Evolutionary conservation across 2,888 invertebrate genomes (phyloP).

Genomic region (Dasypolia templi): DNA sequence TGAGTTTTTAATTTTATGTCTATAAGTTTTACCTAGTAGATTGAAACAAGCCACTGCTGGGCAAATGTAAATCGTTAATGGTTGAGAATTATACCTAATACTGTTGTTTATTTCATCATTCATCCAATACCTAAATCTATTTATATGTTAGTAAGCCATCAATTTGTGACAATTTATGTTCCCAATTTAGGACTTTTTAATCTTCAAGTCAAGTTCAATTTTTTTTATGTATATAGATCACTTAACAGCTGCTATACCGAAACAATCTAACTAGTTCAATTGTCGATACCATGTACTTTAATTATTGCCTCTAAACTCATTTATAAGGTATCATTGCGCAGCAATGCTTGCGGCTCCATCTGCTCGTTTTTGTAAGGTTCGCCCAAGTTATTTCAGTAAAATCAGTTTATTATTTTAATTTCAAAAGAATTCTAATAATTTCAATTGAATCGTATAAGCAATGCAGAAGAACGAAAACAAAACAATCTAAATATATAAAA

Average conservation of each 20-base stretch:
- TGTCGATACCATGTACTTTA: background rate
- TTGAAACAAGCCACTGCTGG: background rate
- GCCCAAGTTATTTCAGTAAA: background rate
- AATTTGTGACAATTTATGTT: conserved; percentile 15
- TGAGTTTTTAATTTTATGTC: no score
- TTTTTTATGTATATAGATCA: background rate
- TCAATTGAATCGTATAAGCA: background rate
- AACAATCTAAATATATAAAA: conserved; percentile 22
- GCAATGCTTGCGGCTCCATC: background rate
- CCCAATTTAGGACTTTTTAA: background rate
- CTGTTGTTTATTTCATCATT: conserved; percentile 18
- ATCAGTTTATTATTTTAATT: background rate
- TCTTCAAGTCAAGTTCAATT: conserved; percentile 27
- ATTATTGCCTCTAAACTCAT: background rate
- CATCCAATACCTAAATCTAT: background rate
- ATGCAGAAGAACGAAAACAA: background rate
- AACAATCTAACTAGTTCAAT: background rate
- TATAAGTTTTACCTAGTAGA: background rate
- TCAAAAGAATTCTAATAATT: conserved; percentile 12
- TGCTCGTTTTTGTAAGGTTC: background rate
- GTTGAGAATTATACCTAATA: background rate
- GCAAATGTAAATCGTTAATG: background rate
- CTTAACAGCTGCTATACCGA: background rate
- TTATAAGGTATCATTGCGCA: background rate
- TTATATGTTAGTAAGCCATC: conserved; percentile 1